These are phyloP conservation scores for Deilephila porcellus DNA, from an alignment of 2,888 invertebrate genomes.

Conservation along the genomic window DNA sequence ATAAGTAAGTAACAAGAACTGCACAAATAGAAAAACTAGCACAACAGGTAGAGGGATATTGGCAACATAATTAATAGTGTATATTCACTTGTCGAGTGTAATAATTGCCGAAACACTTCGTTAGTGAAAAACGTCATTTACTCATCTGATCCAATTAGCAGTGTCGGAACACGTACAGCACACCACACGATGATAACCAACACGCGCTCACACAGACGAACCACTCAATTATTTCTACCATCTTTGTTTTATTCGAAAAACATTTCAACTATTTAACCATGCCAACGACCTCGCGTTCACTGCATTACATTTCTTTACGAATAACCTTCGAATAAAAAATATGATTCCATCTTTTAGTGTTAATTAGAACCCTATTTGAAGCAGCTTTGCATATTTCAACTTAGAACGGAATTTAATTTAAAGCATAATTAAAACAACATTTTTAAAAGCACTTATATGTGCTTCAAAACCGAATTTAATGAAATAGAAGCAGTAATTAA, in stretches of 20 bases:
- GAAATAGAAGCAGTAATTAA: neutral
- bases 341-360: neutral
- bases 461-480: neutral
- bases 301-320: slow-evolving; percentile 5
- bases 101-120: slow-evolving; percentile 4
- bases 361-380: slow-evolving; percentile 6
- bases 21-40: neutral
- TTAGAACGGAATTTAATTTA: neutral
- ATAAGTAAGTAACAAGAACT: neutral
- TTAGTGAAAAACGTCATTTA: neutral
- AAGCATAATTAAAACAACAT: neutral
- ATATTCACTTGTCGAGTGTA: neutral
- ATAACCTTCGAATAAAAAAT: slow-evolving; percentile 2
- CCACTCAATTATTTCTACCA: neutral
- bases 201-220: neutral
- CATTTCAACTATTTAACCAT: neutral
- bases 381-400: neutral
- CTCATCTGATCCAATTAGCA: slow-evolving; percentile 10
- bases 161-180: neutral
- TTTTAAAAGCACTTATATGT: slow-evolving; percentile 1
- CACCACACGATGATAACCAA: neutral
- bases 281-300: neutral
- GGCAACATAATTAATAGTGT: neutral
- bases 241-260: neutral
- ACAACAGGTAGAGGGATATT: neutral